phyloP scores from a whole-genome alignment of 1,140 invertebrate species.

The Drosophila ananassae region DNA sequence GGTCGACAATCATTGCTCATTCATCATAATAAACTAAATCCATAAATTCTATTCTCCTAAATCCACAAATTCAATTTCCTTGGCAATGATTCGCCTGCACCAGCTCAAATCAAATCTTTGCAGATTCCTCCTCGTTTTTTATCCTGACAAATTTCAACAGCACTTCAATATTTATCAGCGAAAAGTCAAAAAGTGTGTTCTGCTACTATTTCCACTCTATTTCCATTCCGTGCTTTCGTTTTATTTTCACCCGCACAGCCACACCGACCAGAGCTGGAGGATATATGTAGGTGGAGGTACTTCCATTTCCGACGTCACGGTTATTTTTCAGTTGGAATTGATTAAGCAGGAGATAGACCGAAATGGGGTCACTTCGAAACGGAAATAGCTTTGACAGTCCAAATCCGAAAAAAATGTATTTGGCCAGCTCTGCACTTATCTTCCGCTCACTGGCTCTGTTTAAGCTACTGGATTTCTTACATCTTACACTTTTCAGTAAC shows the following conservation, averaged over 20 bases:
- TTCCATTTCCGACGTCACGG: constrained; percentile 60
- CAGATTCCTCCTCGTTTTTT: constrained; percentile 15
- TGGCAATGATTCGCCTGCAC: constrained; percentile 27
- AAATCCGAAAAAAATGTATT: constrained; percentile 41
- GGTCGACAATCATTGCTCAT: constrained; percentile 5
- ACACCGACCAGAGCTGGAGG: constrained; percentile 5
- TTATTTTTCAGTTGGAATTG: constrained; percentile 65
- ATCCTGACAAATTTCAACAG: constrained; percentile 47
- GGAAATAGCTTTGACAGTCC: constrained; percentile 73
- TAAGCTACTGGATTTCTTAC: not conserved
- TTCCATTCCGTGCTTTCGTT: constrained; percentile 52
- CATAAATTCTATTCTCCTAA: constrained; percentile 41
- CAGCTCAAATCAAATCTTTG: constrained; percentile 25
- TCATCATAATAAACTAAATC: constrained; percentile 31
- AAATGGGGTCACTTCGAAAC: constrained; percentile 51
- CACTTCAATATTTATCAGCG: constrained; percentile 49
- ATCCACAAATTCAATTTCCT: constrained; percentile 43
- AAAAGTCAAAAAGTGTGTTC: constrained; percentile 44
- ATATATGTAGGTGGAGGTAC: constrained; percentile 10
- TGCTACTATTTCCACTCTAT: constrained; percentile 47
- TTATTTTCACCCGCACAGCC: constrained; percentile 24
- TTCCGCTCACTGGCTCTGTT: not conserved
- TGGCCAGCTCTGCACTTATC: not conserved
- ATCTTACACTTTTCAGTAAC: too few relatives aligned
- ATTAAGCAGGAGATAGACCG: constrained; percentile 54